These are phyloP conservation scores for Neoseiulus cucumeris DNA, from an alignment of 1,140 invertebrate genomes.

Conservation along the genomic window DNA sequence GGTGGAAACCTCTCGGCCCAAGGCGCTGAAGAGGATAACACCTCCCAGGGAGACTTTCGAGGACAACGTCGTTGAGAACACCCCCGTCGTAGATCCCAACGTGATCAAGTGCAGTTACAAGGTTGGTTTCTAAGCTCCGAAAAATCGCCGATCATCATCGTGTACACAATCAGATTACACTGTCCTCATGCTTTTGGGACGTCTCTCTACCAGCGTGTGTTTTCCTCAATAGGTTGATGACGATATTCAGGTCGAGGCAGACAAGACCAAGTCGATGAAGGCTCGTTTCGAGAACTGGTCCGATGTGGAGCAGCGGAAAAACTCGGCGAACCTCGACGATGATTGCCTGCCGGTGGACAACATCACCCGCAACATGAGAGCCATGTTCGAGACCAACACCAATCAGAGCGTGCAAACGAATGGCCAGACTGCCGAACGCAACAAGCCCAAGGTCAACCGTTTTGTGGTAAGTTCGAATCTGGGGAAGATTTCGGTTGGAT, in stretches of 20 bases:
- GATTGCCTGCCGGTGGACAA: slow-evolving; percentile 35
- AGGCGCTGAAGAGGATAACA: slow-evolving; percentile 66
- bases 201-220: slow-evolving; percentile 5
- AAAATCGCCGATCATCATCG: neutral
- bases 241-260: slow-evolving; percentile 36
- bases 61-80: slow-evolving; percentile 22
- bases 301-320: slow-evolving; percentile 33
- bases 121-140: neutral
- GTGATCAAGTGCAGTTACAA: slow-evolving; percentile 12
- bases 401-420: slow-evolving; percentile 31
- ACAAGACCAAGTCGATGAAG: slow-evolving; percentile 52
- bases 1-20: slow-evolving; percentile 29
- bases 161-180: too few relatives aligned
- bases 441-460: slow-evolving; percentile 51
- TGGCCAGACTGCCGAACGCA: slow-evolving; percentile 27
- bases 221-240: slow-evolving; percentile 36
- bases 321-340: slow-evolving; percentile 25
- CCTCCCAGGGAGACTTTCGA: slow-evolving; percentile 52
- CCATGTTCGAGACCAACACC: slow-evolving; percentile 59
- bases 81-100: slow-evolving; percentile 21
- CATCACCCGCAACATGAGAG: slow-evolving; percentile 53
- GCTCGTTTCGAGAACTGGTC: slow-evolving; percentile 79
- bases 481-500: too few relatives aligned
- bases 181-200: too few relatives aligned
- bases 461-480: slow-evolving; percentile 49